Evolutionary conservation across 2,797 vertebrate genomes (phyloP).

Genomic region (Pseudochirops corinnae): DNA sequence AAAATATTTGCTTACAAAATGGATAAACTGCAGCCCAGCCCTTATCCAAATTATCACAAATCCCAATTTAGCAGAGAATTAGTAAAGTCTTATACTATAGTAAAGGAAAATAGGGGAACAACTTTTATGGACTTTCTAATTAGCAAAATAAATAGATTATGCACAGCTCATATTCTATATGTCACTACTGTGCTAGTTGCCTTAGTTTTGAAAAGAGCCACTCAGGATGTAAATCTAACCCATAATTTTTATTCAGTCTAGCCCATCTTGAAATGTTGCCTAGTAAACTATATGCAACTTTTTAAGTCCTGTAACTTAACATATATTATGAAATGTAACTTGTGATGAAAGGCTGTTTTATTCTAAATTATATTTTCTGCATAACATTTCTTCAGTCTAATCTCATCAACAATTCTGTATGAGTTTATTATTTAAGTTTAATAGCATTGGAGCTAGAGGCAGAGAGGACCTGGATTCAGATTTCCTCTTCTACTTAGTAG

Average conservation of each 20-base stretch:
- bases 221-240: not conserved
- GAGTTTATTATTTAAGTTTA: constrained; percentile 16
- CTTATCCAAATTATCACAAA: not conserved
- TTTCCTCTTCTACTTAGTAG: not conserved
- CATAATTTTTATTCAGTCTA: constrained; percentile 54
- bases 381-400: constrained; percentile 67
- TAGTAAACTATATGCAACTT: constrained; percentile 62
- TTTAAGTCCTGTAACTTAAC: constrained; percentile 60
- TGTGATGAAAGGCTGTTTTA: constrained; percentile 62
- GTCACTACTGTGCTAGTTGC: not conserved
- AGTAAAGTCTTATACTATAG: not conserved
- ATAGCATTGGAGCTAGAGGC: not conserved
- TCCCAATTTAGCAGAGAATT: not conserved
- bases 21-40: not conserved
- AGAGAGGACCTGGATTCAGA: not conserved
- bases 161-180: not conserved
- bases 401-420: constrained; percentile 55
- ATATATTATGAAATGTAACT: constrained; percentile 42
- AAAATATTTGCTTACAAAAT: constrained; percentile 30
- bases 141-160: not conserved
- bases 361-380: constrained; percentile 66
- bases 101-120: not conserved
- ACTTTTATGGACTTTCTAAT: not conserved
- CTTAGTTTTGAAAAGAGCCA: constrained; percentile 10
- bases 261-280: constrained; percentile 62